phyloP scores from a whole-genome alignment of 2,888 invertebrate genomes.

The Brachynemurus nebulosus region DNA sequence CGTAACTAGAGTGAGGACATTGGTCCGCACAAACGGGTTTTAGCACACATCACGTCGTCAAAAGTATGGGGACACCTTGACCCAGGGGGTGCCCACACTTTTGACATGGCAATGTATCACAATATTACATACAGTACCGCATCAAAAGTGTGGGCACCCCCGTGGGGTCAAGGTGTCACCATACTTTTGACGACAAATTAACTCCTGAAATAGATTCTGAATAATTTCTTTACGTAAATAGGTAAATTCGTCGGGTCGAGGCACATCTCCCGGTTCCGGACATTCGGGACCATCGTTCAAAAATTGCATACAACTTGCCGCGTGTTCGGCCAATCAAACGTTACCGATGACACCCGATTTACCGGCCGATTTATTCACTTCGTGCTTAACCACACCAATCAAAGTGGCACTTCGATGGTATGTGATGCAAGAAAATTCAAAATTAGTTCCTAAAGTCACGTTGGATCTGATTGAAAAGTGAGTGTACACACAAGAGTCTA shows the following conservation, averaged over 20 bases:
- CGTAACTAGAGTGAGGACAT: too few relatives aligned
- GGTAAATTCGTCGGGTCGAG: conserved; percentile 3
- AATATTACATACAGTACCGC: too few relatives aligned
- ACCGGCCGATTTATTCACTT: conserved; percentile 94
- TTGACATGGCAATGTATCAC: too few relatives aligned
- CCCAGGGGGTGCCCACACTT: too few relatives aligned
- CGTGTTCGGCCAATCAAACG: conserved; percentile 85
- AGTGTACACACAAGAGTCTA: background rate
- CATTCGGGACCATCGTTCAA: conserved; percentile 43
- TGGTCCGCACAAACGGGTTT: too few relatives aligned
- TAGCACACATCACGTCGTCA: too few relatives aligned
- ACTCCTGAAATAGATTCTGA: too few relatives aligned
- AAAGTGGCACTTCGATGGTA: conserved; percentile 93
- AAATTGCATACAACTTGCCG: conserved; percentile 93
- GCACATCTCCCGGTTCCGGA: conserved; percentile 11
- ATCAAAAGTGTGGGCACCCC: too few relatives aligned
- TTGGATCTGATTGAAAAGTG: conserved; percentile 84
- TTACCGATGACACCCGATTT: conserved; percentile 95
- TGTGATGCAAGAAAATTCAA: conserved; percentile 69
- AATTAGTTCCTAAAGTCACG: conserved; percentile 67
- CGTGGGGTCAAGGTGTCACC: too few relatives aligned
- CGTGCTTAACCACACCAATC: conserved; percentile 96
- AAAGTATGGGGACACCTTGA: too few relatives aligned
- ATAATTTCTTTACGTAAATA: too few relatives aligned
- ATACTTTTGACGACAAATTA: too few relatives aligned